phyloP scores from a whole-genome alignment of 2,888 invertebrate genomes.

The Latheticus oryzae region DNA sequence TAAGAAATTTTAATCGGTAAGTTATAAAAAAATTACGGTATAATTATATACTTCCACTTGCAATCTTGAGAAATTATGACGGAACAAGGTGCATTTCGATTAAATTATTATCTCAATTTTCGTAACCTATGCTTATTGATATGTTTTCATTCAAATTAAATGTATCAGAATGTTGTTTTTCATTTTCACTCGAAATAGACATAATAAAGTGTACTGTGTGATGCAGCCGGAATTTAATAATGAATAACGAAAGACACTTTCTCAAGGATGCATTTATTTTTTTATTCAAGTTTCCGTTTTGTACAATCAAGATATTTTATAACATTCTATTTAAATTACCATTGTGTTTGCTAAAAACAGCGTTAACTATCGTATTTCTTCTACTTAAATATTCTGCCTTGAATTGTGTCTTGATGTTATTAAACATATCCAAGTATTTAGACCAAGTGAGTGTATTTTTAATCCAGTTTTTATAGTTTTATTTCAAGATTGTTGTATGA shows the following conservation, averaged over 20 bases:
- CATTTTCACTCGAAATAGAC: not conserved
- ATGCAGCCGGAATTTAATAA: too few species aligned
- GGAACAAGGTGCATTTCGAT: slow-evolving; percentile 24
- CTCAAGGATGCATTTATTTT: too few species aligned
- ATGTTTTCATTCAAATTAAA: slow-evolving; percentile 13
- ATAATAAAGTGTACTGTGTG: too few species aligned
- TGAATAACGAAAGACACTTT: too few species aligned
- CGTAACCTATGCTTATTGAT: slow-evolving; percentile 37
- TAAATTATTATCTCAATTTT: slow-evolving; percentile 10
- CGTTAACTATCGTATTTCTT: slow-evolving; percentile 6
- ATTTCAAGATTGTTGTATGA: slow-evolving; percentile 19
- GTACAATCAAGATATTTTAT: slow-evolving; percentile 23
- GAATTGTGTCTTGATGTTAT: slow-evolving; percentile 49
- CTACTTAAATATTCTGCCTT: slow-evolving; percentile 37
- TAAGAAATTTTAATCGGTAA: not conserved
- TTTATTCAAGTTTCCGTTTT: not conserved
- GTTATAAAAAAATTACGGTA: not conserved
- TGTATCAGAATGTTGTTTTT: not conserved
- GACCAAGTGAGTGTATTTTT: slow-evolving; percentile 50
- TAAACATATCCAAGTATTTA: slow-evolving; percentile 49
- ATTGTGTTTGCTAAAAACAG: slow-evolving; percentile 1
- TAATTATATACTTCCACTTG: too few species aligned
- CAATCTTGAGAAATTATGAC: not conserved
- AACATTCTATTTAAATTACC: slow-evolving; percentile 6
- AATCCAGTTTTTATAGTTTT: not conserved